These are phyloP conservation scores for Halichoerus grypus DNA, from an alignment of 2,113 vertebrate species.

Conservation along the genomic window DNA sequence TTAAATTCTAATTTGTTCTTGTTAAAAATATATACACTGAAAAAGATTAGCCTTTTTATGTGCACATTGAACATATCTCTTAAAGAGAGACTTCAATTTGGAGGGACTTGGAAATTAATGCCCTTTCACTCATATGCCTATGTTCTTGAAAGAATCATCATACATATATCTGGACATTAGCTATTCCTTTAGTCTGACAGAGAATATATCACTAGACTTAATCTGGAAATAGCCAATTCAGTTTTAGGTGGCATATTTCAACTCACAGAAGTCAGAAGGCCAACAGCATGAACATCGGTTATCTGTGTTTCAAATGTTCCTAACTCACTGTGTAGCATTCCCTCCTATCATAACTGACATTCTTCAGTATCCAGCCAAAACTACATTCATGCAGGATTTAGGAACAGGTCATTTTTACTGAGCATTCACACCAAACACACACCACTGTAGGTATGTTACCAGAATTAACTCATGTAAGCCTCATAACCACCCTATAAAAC, in stretches of 20 bases:
- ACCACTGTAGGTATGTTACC: neutral
- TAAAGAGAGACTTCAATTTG: neutral
- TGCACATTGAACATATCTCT: neutral
- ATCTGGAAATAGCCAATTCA: neutral
- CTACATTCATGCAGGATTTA: neutral
- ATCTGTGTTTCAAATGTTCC: neutral
- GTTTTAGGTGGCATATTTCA: neutral
- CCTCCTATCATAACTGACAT: neutral
- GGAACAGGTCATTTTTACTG: neutral
- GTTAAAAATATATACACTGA: neutral
- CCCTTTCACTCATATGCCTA: neutral
- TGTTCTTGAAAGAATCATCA: neutral
- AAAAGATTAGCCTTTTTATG: neutral
- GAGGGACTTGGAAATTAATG: neutral
- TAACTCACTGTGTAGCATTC: neutral
- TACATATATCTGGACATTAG: neutral
- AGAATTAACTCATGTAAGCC: neutral
- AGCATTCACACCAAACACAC: neutral
- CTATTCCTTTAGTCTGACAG: neutral
- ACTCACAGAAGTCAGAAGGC: neutral
- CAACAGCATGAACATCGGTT: neutral
- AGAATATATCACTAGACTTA: neutral
- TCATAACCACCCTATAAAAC: neutral
- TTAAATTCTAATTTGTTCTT: slow-evolving; percentile 48
- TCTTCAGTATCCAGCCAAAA: neutral